A percentile compares a stretch with the other conserved stretches of the same genome.
These are phyloP conservation scores for Ectemnius cavifrons DNA, from an alignment of 2,888 invertebrate species.

Conservation along the genomic window DNA sequence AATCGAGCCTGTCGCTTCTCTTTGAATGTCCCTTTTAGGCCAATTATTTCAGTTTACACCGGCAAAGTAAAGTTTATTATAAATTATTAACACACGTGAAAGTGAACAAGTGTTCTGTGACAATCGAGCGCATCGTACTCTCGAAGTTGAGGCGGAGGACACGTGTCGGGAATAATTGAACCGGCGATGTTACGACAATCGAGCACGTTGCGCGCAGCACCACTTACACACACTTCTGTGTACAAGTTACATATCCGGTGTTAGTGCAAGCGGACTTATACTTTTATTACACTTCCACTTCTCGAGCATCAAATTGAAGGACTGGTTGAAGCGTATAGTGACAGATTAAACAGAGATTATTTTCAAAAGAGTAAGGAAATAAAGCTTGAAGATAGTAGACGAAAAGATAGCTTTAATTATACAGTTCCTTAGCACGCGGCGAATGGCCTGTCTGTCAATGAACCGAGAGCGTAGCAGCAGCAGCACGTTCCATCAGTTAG, in stretches of 20 bases:
- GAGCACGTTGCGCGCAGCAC: not conserved
- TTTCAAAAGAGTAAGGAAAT: no score
- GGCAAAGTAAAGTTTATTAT: not conserved
- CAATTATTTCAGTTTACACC: slow-evolving; percentile 30
- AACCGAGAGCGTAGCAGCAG: slow-evolving; percentile 3
- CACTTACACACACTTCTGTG: not conserved
- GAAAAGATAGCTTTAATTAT: not conserved
- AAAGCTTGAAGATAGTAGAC: not conserved
- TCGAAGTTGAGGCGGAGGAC: not conserved
- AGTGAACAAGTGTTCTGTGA: slow-evolving; percentile 4
- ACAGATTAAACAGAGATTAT: no score
- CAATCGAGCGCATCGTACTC: not conserved
- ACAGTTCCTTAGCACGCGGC: not conserved
- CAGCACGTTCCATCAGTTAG: slow-evolving; percentile 5
- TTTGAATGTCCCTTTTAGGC: slow-evolving; percentile 28
- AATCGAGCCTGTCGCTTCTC: slow-evolving; percentile 39
- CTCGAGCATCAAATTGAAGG: not conserved
- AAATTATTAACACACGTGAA: slow-evolving; percentile 5
- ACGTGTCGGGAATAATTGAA: slow-evolving; percentile 23
- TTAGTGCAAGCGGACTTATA: not conserved
- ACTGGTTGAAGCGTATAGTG: not conserved
- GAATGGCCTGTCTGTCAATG: slow-evolving; percentile 22
- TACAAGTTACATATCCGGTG: slow-evolving; percentile 21
- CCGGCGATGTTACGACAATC: slow-evolving; percentile 22
- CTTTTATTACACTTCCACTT: not conserved